Evolutionary conservation across 2,888 invertebrate species (phyloP).

Genomic region (Nomada ruficornis): DNA sequence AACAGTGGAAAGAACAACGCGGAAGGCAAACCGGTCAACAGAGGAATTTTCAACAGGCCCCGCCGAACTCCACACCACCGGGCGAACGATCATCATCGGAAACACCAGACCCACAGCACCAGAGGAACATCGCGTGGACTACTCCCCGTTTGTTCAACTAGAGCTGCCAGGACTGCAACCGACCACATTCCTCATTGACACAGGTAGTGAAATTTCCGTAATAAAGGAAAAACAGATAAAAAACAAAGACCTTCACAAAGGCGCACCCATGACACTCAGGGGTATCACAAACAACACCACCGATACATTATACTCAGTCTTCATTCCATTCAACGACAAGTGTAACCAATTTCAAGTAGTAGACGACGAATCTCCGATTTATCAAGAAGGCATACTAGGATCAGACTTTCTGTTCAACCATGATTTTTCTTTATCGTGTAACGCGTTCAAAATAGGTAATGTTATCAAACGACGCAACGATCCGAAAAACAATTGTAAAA

Average conservation of each 20-base stretch:
- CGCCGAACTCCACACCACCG: slow-evolving; percentile 17
- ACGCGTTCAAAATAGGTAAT: no score
- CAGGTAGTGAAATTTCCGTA: slow-evolving; percentile 19
- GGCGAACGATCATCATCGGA: slow-evolving; percentile 1
- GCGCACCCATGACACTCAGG: not conserved
- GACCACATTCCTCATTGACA: slow-evolving; percentile 18
- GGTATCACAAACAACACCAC: not conserved
- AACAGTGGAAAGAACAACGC: not conserved
- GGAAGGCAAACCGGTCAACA: not conserved
- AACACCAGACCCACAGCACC: slow-evolving; percentile 4
- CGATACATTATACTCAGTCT: not conserved
- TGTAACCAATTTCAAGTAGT: not conserved
- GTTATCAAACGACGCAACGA: no score
- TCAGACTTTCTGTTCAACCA: no score
- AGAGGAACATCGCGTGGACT: slow-evolving; percentile 21
- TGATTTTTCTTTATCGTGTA: no score
- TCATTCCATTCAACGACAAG: not conserved
- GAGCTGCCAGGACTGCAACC: slow-evolving; percentile 19
- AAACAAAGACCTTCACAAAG: not conserved
- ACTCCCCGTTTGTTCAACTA: slow-evolving; percentile 31
- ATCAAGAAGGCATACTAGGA: no score
- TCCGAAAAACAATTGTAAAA: not conserved
- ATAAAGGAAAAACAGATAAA: slow-evolving; percentile 11
- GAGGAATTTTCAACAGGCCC: slow-evolving; percentile 26
- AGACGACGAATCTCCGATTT: no score